phyloP scores from a whole-genome alignment of 1,140 invertebrate species.

The Cyclargus thomasi region DNA sequence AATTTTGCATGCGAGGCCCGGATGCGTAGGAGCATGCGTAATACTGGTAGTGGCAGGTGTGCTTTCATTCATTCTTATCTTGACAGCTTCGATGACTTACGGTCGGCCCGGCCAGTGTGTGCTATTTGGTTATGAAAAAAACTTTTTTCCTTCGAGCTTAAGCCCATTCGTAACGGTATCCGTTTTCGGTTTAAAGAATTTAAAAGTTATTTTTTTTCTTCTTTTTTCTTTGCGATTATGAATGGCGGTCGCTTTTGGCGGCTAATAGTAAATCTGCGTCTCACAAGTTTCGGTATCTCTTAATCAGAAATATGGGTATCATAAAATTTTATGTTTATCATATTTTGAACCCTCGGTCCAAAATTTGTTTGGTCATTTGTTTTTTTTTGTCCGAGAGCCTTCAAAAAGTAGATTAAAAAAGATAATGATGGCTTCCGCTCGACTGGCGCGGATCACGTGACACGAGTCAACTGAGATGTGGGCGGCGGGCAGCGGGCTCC shows the following conservation, averaged over 20 bases:
- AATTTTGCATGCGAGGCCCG: constrained; percentile 36
- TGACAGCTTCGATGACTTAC: constrained; percentile 73
- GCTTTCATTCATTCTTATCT: constrained; percentile 73
- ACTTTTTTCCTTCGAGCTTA: constrained; percentile 51
- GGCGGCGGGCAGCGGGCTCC: constrained; percentile 37
- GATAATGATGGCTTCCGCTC: constrained; percentile 38
- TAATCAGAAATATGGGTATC: not conserved
- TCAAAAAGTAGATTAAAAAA: constrained; percentile 11
- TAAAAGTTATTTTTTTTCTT: constrained; percentile 50
- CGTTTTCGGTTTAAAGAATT: constrained; percentile 56
- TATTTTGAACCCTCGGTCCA: constrained; percentile 24
- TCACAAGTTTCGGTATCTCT: not conserved
- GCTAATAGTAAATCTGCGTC: not conserved
- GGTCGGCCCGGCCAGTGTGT: constrained; percentile 47
- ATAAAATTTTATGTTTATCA: constrained; percentile 28
- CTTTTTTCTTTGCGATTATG: constrained; percentile 23
- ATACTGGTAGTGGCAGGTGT: constrained; percentile 70
- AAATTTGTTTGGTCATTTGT: not conserved
- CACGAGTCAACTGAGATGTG: constrained; percentile 54
- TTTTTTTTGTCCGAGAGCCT: not conserved
- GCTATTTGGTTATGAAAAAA: constrained; percentile 61
- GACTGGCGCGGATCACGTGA: constrained; percentile 42
- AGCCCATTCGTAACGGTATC: constrained; percentile 70
- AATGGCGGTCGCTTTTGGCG: not conserved
- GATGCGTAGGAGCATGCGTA: constrained; percentile 64